Conservation (phyloP, 37 sponge, comb jelly and placozoan genomes). For the Halichondria panicea region DNA sequence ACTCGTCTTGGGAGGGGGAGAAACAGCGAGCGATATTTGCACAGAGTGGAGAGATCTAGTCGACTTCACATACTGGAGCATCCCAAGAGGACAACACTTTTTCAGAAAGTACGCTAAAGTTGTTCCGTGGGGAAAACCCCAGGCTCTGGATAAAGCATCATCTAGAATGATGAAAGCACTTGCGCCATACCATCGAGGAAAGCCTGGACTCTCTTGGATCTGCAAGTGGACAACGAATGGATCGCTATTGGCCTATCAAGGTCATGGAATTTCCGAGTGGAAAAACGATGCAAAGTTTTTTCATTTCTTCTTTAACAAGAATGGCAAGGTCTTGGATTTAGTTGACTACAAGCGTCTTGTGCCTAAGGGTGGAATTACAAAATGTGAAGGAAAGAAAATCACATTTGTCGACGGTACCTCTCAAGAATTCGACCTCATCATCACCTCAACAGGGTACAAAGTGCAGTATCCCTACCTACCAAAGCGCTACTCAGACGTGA, state of each 20-base stretch:
- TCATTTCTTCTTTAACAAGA: constrained; percentile 71
- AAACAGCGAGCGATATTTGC: constrained; percentile 87
- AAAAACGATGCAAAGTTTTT: constrained; percentile 67
- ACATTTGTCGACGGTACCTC: constrained; percentile 63
- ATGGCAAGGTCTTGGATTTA: constrained; percentile 66
- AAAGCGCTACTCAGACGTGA: constrained; percentile 40
- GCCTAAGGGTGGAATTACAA: constrained; percentile 65
- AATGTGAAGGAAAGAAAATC: constrained; percentile 54
- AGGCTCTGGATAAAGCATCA: constrained; percentile 82
- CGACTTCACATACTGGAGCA: constrained; percentile 82
- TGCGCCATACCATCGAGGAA: constrained; percentile 63
- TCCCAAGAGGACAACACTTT: constrained; percentile 86
- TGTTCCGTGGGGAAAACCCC: constrained; percentile 75
- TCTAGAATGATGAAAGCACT: constrained; percentile 60
- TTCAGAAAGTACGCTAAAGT: constrained; percentile 73
- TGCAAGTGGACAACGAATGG: constrained; percentile 88
- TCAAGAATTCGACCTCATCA: constrained; percentile 74
- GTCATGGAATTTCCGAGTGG: constrained; percentile 89
- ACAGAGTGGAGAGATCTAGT: constrained; percentile 69
- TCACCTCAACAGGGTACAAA: constrained; percentile 76
- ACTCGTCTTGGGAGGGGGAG: constrained; percentile 89
- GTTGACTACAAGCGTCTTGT: constrained; percentile 75
- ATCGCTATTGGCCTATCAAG: constrained; percentile 83
- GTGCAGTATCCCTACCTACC: constrained; percentile 63
- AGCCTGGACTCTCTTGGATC: constrained; percentile 82